Evolutionary conservation across 2,113 vertebrate species (phyloP).

Genomic region (cattle (Bos taurus)): ARS-UCD2.0 NC_037356.1:30885001-30885500

Average conservation of each 20-base stretch:
- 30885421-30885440: accelerated
- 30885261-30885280: neutral
- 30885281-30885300: neutral
- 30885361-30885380: too few species aligned
- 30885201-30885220: neutral
- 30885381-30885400: neutral
- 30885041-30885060: neutral
- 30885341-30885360: neutral
- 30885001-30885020: neutral
- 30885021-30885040: neutral
- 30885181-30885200: neutral
- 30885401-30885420: neutral
- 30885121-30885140: neutral
- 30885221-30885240: neutral
- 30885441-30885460: neutral
- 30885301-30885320: accelerated
- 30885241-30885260: neutral
- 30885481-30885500: neutral
- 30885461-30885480: accelerated
- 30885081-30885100: neutral
- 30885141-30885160: neutral
- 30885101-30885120: neutral
- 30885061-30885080: neutral
- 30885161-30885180: neutral
- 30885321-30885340: neutral